These are phyloP conservation scores for Acrocephalus scirpaceus DNA, from an alignment of 2,797 vertebrate species.

Conservation along the genomic window DNA sequence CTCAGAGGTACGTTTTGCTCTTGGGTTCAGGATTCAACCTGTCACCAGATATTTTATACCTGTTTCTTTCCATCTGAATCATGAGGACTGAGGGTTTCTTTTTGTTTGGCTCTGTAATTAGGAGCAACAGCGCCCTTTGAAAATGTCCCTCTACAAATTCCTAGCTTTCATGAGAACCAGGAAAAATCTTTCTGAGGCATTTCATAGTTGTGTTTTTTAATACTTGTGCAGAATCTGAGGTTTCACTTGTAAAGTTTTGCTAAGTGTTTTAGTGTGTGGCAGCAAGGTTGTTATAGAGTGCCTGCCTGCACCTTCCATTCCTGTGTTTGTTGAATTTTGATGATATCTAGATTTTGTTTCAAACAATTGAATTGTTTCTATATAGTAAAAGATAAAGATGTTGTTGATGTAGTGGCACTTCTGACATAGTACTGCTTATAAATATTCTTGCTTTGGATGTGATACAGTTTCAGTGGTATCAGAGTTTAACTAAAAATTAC, in stretches of 20 bases:
- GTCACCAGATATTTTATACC: neutral
- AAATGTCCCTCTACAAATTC: neutral
- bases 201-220: neutral
- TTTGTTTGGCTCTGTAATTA: neutral
- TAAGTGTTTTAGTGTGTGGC: neutral
- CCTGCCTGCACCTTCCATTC: neutral
- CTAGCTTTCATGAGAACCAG: neutral
- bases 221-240: neutral
- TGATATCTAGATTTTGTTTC: neutral
- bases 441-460: neutral
- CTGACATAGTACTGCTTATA: neutral
- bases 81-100: neutral
- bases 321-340: neutral
- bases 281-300: neutral
- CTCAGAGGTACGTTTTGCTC: neutral
- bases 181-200: neutral
- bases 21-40: neutral
- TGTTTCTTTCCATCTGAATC: neutral
- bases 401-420: neutral
- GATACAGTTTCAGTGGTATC: neutral
- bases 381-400: neutral
- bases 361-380: neutral
- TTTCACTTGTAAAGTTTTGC: neutral
- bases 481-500: neutral
- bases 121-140: neutral